Evolutionary conservation across 37 sponge, comb jelly and placozoan genomes (phyloP).

Genomic region (Eunapius fragilis): DNA sequence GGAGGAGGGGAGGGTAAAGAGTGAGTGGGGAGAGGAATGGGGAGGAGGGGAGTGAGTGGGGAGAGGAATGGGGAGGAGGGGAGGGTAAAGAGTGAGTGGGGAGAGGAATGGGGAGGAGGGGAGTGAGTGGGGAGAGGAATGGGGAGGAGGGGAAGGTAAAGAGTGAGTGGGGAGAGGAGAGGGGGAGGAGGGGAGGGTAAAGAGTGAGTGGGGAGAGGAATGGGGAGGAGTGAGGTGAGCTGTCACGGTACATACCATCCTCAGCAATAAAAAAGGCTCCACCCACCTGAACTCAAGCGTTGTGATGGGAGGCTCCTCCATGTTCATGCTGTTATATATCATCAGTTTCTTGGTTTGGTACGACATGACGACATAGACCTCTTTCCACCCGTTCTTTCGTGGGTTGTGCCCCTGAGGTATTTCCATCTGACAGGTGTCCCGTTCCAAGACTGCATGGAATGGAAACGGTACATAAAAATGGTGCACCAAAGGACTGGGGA

Average conservation of each 20-base stretch:
- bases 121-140: no score
- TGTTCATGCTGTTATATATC: constrained; percentile 67
- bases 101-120: no score
- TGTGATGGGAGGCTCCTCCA: constrained; percentile 39
- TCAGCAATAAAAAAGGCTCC: neutral
- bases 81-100: no score
- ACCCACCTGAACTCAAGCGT: constrained; percentile 57
- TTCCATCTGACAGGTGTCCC: constrained; percentile 59
- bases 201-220: no score
- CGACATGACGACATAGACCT: constrained; percentile 77
- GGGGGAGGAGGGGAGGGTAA: constrained; percentile 3
- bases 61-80: neutral
- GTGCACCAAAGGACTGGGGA: neutral
- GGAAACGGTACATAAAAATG: neutral
- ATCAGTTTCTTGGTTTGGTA: constrained; percentile 49
- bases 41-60: no score
- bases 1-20: no score
- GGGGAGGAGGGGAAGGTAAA: no score
- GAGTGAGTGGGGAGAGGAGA: neutral
- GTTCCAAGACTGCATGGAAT: constrained; percentile 14
- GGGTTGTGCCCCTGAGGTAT: constrained; percentile 68
- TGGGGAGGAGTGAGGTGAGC: constrained; percentile 3
- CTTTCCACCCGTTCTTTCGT: constrained; percentile 78
- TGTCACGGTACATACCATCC: no score
- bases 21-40: no score